These are phyloP conservation scores for Ornithorhynchus anatinus DNA, from an alignment of 2,113 vertebrate species.

Conservation along the genomic window DNA sequence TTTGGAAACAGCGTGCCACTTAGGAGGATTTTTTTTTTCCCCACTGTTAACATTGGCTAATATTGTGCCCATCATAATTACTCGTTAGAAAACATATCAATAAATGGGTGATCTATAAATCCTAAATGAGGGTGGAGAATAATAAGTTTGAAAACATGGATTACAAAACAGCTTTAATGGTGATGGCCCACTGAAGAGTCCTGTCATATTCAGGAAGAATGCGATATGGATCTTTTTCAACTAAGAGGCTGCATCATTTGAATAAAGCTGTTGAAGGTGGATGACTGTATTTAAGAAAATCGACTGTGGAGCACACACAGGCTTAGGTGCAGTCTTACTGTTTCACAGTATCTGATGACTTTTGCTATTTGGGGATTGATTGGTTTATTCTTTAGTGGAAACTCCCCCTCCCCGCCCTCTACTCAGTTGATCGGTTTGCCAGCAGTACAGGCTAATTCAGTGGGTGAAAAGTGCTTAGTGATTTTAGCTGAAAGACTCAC, in stretches of 20 bases:
- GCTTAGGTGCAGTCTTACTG: constrained; percentile 10
- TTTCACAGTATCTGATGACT: constrained; percentile 24
- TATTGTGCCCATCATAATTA: not conserved
- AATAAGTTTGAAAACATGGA: not conserved
- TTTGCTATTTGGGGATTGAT: not conserved
- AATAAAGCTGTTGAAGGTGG: not conserved
- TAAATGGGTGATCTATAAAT: not conserved
- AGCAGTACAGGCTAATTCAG: not conserved
- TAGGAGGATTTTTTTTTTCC: rapidly evolving
- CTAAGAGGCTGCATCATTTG: not conserved
- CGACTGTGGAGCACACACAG: not conserved
- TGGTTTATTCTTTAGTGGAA: constrained; percentile 13
- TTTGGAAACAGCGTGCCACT: not conserved
- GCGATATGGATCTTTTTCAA: not conserved
- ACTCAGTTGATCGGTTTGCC: not conserved
- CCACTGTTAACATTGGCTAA: not conserved
- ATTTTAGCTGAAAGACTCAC: not conserved
- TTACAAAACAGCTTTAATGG: not conserved
- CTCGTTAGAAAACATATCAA: not conserved
- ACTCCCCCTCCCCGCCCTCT: rapidly evolving
- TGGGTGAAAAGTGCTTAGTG: not conserved
- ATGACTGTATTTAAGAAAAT: not conserved
- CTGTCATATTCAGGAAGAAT: not conserved
- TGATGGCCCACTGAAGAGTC: not conserved
- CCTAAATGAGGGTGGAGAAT: not conserved